Evolutionary conservation across 2,888 invertebrate genomes (phyloP).

Genomic region (Pyrrhosoma nymphula): DNA sequence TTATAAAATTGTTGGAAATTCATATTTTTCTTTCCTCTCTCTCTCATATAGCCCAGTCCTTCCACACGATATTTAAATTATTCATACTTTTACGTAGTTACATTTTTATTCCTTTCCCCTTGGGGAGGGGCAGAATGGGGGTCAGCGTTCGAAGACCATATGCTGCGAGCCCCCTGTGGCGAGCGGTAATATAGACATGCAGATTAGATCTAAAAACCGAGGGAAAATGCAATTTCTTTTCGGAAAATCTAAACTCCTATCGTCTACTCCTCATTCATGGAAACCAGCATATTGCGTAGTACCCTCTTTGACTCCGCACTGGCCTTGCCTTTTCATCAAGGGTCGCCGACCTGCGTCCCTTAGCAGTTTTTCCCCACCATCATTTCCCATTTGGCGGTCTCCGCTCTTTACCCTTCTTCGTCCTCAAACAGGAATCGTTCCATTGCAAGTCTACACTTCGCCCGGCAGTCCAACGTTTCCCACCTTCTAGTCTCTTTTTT

Average conservation of each 20-base stretch:
- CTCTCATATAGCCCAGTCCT: not conserved
- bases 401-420: not conserved
- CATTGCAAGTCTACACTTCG: not conserved
- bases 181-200: not conserved
- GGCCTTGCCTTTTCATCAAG: not conserved
- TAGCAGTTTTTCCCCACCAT: not conserved
- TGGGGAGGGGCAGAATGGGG: too few relatives aligned
- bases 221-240: not conserved
- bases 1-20: too few relatives aligned
- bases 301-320: not conserved
- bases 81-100: not conserved
- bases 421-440: not conserved
- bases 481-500: not conserved
- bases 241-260: not conserved
- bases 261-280: not conserved
- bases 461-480: not conserved
- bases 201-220: slow-evolving; percentile 5
- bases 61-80: not conserved
- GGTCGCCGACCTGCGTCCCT: not conserved
- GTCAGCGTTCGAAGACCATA: not conserved
- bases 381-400: not conserved
- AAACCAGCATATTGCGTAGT: not conserved
- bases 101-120: not conserved
- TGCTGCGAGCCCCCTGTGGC: not conserved
- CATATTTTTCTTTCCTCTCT: too few relatives aligned